Base-by-base conservation (phyloP, 2,113 vertebrate species). In the Aythya baeri region DNA sequence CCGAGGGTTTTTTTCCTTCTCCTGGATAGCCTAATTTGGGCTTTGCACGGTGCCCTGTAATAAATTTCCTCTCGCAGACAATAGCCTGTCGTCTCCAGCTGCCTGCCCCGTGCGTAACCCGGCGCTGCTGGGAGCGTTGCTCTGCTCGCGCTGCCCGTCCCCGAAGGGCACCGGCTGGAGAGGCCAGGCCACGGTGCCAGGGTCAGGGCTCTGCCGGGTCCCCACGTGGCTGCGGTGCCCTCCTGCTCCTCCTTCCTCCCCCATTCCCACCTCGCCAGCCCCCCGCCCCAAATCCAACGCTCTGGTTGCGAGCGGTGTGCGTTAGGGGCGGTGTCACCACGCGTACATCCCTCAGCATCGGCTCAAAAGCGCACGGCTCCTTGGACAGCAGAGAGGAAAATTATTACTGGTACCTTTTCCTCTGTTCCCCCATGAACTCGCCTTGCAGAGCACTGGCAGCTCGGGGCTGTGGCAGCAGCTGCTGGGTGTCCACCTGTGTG, bases 51-150 rank as follows among this genome's bases (percentile, higher is more conserved):
- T 91, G 81, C 92, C 89, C 88, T 76, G 86, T 32, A 73, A 94
- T 94, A 93, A 91, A 95, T 94, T 88, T 65, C 41, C 81, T 74
- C 73, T 74, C 70, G 55, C 90, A 96, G 82, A 86, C 93, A 96
- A 86, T 59, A 61, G 50, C 80, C 74, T 29, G 14, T 78, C 16
- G 14, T 84, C 80, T 86, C 85, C 67, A 83, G 77, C 88, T 87
- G 93, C 94, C 92, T 91, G 79, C 77, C 52, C 52, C 61, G 41
- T 80, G 74, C 96, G 11, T 52, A 77, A 82, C 34, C 59, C 72
- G 4, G 46, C 13, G 3, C 91, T 25, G 49, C 20, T 32, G 18
- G 55, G 55, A 84, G 93, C 84, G 7, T 77, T 57, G 17, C 81
- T 59, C 5, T n/a, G 13, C 87, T 57, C 72, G 91, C 81, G 2